These are phyloP conservation scores for Chionoecetes opilio DNA, from an alignment of 1,140 invertebrate species.

Conservation along the genomic window DNA sequence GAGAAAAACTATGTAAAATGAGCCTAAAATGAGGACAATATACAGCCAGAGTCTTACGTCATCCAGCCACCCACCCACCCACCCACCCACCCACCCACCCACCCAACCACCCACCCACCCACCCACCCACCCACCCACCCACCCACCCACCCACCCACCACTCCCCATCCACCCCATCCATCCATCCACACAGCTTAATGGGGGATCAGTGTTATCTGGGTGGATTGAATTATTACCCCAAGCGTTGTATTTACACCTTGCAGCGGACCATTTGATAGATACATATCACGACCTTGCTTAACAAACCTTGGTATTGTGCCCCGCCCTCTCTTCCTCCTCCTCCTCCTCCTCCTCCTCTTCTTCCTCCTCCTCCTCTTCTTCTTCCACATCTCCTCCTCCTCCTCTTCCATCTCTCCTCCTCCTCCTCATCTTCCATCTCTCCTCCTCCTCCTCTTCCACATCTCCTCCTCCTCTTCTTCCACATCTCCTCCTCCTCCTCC, in stretches of 20 bases:
- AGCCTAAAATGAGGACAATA: not conserved
- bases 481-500: not conserved
- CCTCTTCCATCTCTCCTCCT: not conserved
- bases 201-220: not conserved
- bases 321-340: not conserved
- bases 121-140: no score
- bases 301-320: no score
- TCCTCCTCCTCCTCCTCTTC: not conserved
- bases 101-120: no score
- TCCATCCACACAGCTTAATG: not conserved
- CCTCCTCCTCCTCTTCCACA: not conserved
- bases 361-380: not conserved
- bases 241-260: not conserved
- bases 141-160: not conserved
- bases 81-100: no score
- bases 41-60: not conserved
- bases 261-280: not conserved
- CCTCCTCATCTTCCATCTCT: no score
- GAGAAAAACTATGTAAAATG: not conserved
- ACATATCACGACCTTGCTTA: not conserved
- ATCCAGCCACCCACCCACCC: no score
- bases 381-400: not conserved
- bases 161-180: not conserved
- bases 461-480: not conserved
- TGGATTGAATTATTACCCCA: not conserved